Evolutionary conservation across 2,797 vertebrate genomes (phyloP), one percentile per base, ranked within the genome.

Genomic region (Enteromius anoplus): DNA sequence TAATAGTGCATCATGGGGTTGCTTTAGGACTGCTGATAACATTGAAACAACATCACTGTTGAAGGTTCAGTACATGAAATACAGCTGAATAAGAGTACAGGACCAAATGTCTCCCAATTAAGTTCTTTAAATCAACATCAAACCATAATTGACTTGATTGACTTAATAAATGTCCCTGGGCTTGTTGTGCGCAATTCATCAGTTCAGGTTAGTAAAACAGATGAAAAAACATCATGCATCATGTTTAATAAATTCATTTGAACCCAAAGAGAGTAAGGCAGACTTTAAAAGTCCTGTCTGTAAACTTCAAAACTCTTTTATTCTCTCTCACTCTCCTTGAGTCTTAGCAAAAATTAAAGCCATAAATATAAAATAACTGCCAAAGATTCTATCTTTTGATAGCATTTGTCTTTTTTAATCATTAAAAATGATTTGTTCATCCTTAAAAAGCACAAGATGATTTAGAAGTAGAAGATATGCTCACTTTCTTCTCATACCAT

Each of bases 361-460:
- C 29, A 71, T 71, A 82, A 84, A 85, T 85, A 87, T 73, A 85
- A 86, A 85, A 87, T 78, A 73, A 53, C 12, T 34, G 55, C 85
- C 78, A 90, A 86, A 60, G 49, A 88, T 86, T 80, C 23, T 7
- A 81, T 87, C 80, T 85, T 69, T 85, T 85, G 32, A 83, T 85
- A 82, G 64, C 10, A 12, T 79, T 89, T 77, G 29, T 87, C 86
- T 90, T 86, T 73, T 68, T 51, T 8, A 80, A 82, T 78, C 23
- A 37, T 69, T 71, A 81, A 58, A 86, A 84, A 80, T 76, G 1
- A 86, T 85, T 71, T 65, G 42, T 83, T 75, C 42, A 75, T 83
- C 72, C 29, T 76, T 55, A 26, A 83, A 58, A 83, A 75, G 45
- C 53, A 78, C 80, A 75, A 62, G 70, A 29, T 26, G 47, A 86